Percentiles rank a stretch among this genome's conserved stretches.
phyloP scores from a whole-genome alignment of 2,888 invertebrate species.

The Drosophila gaucha region DNA sequence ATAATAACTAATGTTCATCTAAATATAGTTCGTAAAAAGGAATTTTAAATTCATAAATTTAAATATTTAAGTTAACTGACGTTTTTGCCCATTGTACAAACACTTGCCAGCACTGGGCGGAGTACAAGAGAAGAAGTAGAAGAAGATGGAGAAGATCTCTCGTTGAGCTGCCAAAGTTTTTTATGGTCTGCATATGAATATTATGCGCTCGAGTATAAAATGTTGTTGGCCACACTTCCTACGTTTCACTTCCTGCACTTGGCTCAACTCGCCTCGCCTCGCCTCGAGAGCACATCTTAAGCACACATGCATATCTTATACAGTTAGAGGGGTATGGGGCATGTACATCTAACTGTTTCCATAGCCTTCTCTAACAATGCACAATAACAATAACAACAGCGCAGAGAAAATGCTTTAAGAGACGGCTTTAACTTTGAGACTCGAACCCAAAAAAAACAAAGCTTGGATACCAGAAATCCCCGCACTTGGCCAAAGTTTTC shows the following conservation, averaged over 20 bases:
- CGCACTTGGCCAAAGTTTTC: conserved; percentile 66
- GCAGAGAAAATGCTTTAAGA: conserved; percentile 54
- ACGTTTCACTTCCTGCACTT: conserved; percentile 80
- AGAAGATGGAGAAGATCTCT: conserved; percentile 59
- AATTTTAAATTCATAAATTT: not conserved
- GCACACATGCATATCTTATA: conserved; percentile 45
- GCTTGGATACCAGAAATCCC: conserved; percentile 51
- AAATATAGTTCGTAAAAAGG: not conserved
- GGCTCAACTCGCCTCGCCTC: conserved; percentile 24
- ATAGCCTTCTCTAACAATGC: conserved; percentile 58
- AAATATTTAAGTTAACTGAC: not conserved
- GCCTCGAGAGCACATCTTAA: conserved; percentile 57
- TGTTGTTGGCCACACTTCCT: conserved; percentile 82
- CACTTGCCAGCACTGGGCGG: conserved; percentile 15
- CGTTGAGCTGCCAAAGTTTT: conserved; percentile 81
- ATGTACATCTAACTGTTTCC: conserved; percentile 49
- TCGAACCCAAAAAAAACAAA: conserved; percentile 21
- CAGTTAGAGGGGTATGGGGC: not conserved
- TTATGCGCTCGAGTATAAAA: conserved; percentile 81
- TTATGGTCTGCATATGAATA: conserved; percentile 80
- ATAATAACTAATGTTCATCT: no score
- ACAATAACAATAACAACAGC: conserved; percentile 53
- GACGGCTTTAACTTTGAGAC: conserved; percentile 61
- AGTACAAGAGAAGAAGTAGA: conserved; percentile 3
- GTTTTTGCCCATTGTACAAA: conserved; percentile 21